Conservation (phyloP, 2,797 vertebrate genomes). For the Mallotus villosus region DNA sequence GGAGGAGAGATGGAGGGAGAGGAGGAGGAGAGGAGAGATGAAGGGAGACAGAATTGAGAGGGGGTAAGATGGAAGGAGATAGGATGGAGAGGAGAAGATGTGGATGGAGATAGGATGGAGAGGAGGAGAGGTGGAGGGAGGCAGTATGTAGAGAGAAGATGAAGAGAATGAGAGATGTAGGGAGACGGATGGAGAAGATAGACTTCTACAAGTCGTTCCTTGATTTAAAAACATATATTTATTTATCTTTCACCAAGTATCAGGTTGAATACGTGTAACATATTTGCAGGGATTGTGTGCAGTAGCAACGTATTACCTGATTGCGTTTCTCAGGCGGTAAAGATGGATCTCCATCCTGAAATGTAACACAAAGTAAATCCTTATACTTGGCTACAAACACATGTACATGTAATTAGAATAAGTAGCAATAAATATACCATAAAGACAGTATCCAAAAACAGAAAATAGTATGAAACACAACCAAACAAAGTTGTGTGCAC, state of each 20-base stretch:
- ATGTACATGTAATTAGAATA: background rate
- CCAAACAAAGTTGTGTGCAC: no score
- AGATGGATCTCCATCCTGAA: constrained; percentile 91
- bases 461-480: no score
- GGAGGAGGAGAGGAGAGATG: background rate
- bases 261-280: background rate
- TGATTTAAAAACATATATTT: no score
- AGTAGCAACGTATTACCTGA: constrained; percentile 77
- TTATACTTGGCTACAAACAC: background rate
- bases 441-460: background rate
- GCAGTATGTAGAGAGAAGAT: no score
- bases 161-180: background rate
- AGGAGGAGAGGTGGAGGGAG: background rate
- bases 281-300: background rate
- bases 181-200: no score
- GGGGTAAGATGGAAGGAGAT: background rate
- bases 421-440: background rate
- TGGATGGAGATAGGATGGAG: background rate
- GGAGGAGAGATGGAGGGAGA: background rate
- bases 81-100: background rate
- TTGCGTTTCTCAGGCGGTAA: constrained; percentile 94
- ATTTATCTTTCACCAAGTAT: background rate
- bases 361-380: background rate
- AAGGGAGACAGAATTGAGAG: background rate
- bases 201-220: no score